Evolutionary conservation across 2,113 vertebrate genomes (phyloP).

Genomic region (Saguinus midas): DNA sequence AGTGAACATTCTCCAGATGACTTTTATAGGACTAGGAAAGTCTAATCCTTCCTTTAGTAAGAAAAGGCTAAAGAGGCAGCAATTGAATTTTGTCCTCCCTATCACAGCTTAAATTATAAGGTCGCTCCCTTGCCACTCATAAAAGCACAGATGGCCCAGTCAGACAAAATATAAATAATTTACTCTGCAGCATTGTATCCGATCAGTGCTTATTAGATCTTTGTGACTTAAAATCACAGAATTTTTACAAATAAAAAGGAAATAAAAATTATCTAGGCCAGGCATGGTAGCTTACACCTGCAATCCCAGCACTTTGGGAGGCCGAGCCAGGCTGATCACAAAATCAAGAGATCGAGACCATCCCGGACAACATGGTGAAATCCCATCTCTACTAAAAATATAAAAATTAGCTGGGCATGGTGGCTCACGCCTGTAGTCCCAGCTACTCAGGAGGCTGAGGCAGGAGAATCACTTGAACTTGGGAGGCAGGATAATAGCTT

Average conservation of each 20-base stretch:
- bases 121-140: neutral
- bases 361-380: too few relatives aligned
- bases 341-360: too few relatives aligned
- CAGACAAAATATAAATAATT: neutral
- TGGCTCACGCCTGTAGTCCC: too few relatives aligned
- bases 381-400: too few relatives aligned
- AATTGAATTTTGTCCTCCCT: neutral
- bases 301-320: too few relatives aligned
- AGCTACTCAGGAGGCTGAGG: too few relatives aligned
- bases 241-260: conserved; percentile 5
- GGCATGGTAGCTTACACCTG: too few relatives aligned
- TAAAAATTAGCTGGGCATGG: too few relatives aligned
- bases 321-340: too few relatives aligned
- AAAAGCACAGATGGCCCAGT: neutral
- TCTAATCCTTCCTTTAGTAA: neutral
- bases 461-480: too few relatives aligned
- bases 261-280: neutral
- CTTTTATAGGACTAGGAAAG: neutral
- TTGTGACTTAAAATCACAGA: neutral
- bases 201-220: neutral
- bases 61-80: neutral
- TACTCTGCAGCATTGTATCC: neutral
- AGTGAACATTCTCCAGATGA: neutral
- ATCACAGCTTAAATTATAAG: neutral
- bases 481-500: too few relatives aligned